Evolutionary conservation across 2,888 invertebrate species (phyloP), one percentile per base, ranked within the genome.

Genomic region (Callinectes sapidus): DNA sequence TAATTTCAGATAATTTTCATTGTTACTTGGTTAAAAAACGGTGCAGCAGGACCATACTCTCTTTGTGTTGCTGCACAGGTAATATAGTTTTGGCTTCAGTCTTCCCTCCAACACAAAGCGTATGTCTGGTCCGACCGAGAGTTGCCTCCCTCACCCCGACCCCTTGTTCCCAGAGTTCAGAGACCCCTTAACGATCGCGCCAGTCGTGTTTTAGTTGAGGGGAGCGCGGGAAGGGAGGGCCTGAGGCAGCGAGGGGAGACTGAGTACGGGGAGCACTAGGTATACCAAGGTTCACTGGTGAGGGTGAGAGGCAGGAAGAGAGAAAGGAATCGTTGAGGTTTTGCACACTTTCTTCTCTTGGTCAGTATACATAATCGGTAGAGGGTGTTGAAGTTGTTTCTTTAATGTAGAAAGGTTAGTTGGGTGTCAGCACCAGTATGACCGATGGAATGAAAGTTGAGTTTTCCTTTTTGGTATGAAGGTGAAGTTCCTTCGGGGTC

Each of bases 111-210:
- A 85, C 81, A 61, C 39, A 71, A 71, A 90, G 77, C 88, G 89
- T 92, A 86, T 90, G 90, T 90, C 90, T 61, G 55, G 35, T 88
- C 66, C 23, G 42, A 28, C 87, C 93, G 54, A 71, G 90, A 66
- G 55, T 66, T 61, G 71, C 81, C 90, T 88, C 90, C n/a, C 92
- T 87, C 90, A 81, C 87, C 55, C 55, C 42, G 23, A 32, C 89
- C 92, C 91, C 90, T 88, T 81, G 86, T 91, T 90, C 90, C 87
- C 48, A 42, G 89, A 42, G 90, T 87, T 91, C 88, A 91, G 66
- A 71, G 87, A 87, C 89, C 89, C 89, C 85, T 77, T 89, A 88
- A 89, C 87, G 89, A 91, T 89, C 77, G 85, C 85, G 85, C 86
- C 90, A 66, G 90, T 42, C 90, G 87, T 87, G 91, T 66, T 42